A percentile compares a stretch with the other conserved stretches of the same genome.
These are phyloP conservation scores for Halcyon leucocephala DNA, from an alignment of 2,797 vertebrate species.

Conservation along the genomic window DNA sequence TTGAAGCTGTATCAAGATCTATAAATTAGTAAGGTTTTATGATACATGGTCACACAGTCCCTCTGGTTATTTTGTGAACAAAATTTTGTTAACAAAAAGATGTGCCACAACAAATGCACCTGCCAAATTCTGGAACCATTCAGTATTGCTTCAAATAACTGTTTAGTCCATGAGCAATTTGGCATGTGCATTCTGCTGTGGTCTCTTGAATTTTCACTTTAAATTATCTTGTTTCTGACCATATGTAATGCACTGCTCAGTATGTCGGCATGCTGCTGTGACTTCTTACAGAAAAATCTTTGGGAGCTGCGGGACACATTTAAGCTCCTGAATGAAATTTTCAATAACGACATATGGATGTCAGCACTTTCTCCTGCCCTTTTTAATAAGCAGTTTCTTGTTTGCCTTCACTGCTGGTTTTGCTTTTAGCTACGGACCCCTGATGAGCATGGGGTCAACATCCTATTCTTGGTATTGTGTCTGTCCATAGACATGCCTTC, in stretches of 20 bases:
- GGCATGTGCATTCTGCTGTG: accelerated
- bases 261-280: neutral
- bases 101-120: neutral
- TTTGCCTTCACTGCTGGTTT: slow-evolving; percentile 31
- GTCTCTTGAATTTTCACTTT: slow-evolving; percentile 18
- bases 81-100: slow-evolving; percentile 12
- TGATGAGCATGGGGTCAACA: neutral
- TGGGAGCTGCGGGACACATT: slow-evolving; percentile 29
- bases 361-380: slow-evolving; percentile 33
- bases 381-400: slow-evolving; percentile 34
- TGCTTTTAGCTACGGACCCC: slow-evolving; percentile 41
- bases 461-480: neutral
- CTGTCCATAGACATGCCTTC: neutral
- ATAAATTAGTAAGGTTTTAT: neutral
- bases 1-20: neutral
- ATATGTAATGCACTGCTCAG: neutral
- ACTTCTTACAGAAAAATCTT: slow-evolving; percentile 14
- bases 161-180: neutral
- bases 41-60: neutral
- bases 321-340: slow-evolving; percentile 34
- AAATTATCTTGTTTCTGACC: neutral
- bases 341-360: neutral
- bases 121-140: neutral
- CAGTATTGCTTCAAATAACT: slow-evolving; percentile 12
- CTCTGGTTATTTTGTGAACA: neutral